Evolutionary conservation across 2,888 invertebrate genomes (phyloP).

Genomic region (Himalopsyche anomala): DNA sequence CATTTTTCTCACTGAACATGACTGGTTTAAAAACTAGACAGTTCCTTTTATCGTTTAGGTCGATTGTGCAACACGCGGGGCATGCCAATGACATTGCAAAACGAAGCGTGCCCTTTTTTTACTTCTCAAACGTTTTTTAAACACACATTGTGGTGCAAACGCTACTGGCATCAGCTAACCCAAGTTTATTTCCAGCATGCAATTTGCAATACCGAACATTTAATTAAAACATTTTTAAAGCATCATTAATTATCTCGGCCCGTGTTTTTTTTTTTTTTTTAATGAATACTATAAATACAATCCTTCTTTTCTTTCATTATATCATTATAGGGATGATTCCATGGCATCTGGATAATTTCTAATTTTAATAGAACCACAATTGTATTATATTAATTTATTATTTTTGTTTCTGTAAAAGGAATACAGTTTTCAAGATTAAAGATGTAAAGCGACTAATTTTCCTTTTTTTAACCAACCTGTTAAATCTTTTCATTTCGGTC

Average conservation of each 20-base stretch:
- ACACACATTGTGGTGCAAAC: slow-evolving; percentile 28
- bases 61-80: slow-evolving; percentile 46
- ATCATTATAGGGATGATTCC: background rate
- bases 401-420: too few species aligned
- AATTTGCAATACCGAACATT: background rate
- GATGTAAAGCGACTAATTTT: too few species aligned
- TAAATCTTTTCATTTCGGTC: too few species aligned
- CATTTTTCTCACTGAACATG: slow-evolving; percentile 14
- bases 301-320: background rate
- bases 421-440: too few species aligned
- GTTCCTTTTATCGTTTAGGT: slow-evolving; percentile 3
- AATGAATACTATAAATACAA: background rate
- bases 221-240: slow-evolving; percentile 6
- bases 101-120: slow-evolving; percentile 54
- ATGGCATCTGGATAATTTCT: background rate
- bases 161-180: slow-evolving; percentile 24
- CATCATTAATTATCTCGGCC: background rate
- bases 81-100: slow-evolving; percentile 59
- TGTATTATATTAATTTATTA: too few species aligned
- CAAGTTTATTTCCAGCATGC: background rate
- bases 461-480: too few species aligned
- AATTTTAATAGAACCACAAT: too few species aligned
- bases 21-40: slow-evolving; percentile 35
- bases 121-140: slow-evolving; percentile 42
- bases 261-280: background rate